These are phyloP conservation scores for Venustaconcha ellipsiformis DNA, from an alignment of 1,140 invertebrate species.

Conservation along the genomic window DNA sequence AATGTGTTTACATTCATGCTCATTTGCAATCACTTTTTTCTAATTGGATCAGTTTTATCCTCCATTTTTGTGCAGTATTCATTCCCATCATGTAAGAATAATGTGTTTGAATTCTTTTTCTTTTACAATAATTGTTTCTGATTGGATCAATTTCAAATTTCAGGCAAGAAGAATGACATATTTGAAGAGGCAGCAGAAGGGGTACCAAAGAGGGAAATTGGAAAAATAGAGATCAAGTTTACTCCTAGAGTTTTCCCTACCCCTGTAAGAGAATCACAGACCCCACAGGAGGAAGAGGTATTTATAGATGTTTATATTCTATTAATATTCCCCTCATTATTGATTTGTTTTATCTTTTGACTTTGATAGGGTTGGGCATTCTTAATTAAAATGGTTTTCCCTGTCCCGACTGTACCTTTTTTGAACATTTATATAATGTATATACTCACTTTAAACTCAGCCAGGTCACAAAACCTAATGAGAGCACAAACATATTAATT, in stretches of 20 bases:
- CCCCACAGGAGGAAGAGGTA: conserved; percentile 80
- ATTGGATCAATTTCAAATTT: conserved; percentile 4
- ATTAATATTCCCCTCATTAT: no score
- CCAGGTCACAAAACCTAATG: no score
- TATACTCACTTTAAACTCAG: no score
- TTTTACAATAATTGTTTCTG: not conserved
- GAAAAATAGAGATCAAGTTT: conserved; percentile 78
- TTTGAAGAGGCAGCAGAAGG: conserved; percentile 53
- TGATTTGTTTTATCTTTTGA: no score
- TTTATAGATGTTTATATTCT: not conserved
- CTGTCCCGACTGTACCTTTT: no score
- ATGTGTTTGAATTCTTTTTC: not conserved
- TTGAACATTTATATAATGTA: no score
- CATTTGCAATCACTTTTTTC: not conserved
- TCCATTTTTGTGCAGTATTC: conserved; percentile 27
- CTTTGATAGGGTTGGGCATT: no score
- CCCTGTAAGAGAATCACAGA: conserved; percentile 82
- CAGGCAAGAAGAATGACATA: conserved; percentile 51
- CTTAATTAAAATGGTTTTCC: no score
- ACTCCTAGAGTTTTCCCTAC: conserved; percentile 85
- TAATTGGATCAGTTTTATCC: conserved; percentile 1
- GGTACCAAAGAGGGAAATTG: conserved; percentile 68
- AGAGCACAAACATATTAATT: no score
- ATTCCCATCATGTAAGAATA: not conserved
- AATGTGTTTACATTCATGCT: not conserved